These are phyloP conservation scores for Paramormyrops hopkinsi DNA, from an alignment of 2,797 vertebrate species.

Conservation along the genomic window DNA sequence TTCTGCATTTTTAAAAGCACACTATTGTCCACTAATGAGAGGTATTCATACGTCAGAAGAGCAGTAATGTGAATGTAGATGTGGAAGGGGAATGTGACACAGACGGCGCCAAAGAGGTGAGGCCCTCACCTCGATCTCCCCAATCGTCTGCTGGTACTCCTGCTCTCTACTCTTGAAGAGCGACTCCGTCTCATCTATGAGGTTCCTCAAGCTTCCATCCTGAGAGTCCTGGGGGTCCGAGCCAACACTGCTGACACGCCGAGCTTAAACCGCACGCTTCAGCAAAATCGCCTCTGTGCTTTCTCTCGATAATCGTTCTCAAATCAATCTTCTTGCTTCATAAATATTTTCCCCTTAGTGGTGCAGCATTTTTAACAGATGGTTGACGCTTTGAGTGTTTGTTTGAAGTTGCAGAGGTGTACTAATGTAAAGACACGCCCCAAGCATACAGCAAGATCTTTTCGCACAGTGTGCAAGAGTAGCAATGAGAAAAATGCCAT, in stretches of 20 bases:
- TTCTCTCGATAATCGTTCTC: not conserved
- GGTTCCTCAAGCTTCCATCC: conserved; percentile 86
- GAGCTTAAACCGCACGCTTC: not conserved
- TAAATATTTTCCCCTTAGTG: not conserved
- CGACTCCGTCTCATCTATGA: conserved; percentile 92
- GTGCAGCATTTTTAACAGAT: not conserved
- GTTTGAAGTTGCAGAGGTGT: not conserved
- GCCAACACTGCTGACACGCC: not conserved
- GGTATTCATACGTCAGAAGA: not conserved
- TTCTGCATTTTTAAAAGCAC: not conserved
- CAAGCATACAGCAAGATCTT: not conserved
- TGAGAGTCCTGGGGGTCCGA: conserved; percentile 58
- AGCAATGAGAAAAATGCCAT: not conserved
- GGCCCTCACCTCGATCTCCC: conserved; percentile 85
- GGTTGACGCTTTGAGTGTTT: not conserved
- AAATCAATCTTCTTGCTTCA: not conserved
- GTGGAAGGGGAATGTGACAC: not conserved
- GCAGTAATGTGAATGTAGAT: not conserved
- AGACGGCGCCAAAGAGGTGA: not conserved
- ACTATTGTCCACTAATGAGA: not conserved
- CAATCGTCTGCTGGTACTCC: conserved; percentile 94
- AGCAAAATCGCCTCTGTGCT: not conserved
- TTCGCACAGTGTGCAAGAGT: not conserved
- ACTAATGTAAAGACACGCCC: not conserved
- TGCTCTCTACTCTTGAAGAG: conserved; percentile 94